phyloP scores from a whole-genome alignment of 2,888 invertebrate genomes.

The Patella caerulea region DNA sequence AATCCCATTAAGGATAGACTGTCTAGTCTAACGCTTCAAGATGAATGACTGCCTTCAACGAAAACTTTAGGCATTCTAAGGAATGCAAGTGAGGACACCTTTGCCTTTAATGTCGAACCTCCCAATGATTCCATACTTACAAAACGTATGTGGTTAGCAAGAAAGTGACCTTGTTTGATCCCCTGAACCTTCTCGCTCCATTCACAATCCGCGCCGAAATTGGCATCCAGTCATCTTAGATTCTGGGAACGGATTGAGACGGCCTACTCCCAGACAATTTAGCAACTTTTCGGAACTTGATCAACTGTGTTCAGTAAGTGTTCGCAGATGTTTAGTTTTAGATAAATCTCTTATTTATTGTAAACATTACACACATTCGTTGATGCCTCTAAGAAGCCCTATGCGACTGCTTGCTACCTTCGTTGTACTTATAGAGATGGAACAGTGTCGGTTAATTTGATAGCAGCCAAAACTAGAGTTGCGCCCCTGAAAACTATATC shows the following conservation, averaged over 20 bases:
- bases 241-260: not conserved
- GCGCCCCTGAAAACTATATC: no score
- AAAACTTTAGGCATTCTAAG: constrained; percentile 1
- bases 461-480: no score
- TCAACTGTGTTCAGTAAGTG: not conserved
- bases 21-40: not conserved
- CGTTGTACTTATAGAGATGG: no score
- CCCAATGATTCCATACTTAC: not conserved
- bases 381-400: no score
- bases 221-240: not conserved
- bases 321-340: not conserved
- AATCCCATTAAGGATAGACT: constrained; percentile 5
- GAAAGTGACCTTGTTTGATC: not conserved
- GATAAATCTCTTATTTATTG: not conserved
- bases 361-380: no score
- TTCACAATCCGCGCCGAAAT: constrained; percentile 1
- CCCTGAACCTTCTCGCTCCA: constrained; percentile 1
- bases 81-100: not conserved
- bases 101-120: not conserved
- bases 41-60: not conserved
- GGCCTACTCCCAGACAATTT: not conserved
- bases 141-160: constrained; percentile 8
- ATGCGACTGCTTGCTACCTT: no score
- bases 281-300: not conserved
- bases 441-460: no score